Evolutionary conservation across 1,140 invertebrate genomes (phyloP).

Genomic region (Oryctes rhinoceros): DNA sequence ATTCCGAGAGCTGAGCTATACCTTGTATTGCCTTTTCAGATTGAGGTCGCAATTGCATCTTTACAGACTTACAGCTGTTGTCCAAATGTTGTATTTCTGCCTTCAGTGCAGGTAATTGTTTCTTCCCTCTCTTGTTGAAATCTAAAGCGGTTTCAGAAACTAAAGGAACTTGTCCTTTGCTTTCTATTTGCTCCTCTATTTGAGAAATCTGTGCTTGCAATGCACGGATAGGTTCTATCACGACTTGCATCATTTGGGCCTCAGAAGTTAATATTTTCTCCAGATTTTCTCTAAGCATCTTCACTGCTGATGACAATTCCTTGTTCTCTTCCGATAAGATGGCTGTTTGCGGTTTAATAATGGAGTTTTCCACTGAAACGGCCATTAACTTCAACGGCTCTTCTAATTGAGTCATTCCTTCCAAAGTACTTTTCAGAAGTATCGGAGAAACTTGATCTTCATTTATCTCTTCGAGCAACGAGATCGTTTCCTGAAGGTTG

Average conservation of each 20-base stretch:
- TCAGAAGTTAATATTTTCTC: not conserved
- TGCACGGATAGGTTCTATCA: not conserved
- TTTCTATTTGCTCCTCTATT: not conserved
- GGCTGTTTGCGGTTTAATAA: conserved; percentile 16
- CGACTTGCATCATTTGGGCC: not conserved
- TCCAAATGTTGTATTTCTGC: not conserved
- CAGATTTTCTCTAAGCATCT: not conserved
- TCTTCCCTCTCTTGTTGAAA: not conserved
- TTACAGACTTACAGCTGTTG: not conserved
- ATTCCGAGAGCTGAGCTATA: not conserved
- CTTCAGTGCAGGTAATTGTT: not conserved
- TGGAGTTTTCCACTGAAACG: not conserved
- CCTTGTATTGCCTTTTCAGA: not conserved
- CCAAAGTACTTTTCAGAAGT: not conserved
- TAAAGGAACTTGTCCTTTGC: not conserved
- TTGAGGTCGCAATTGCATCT: not conserved
- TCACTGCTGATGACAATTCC: not conserved
- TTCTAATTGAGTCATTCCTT: not conserved
- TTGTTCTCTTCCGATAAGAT: not conserved
- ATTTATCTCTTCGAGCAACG: not conserved
- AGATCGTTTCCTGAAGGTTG: not conserved
- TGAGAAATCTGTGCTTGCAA: not conserved
- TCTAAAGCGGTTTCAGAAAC: not conserved
- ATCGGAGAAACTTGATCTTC: conserved; percentile 16
- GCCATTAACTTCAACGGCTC: conserved; percentile 13